Percentiles rank a stretch among this genome's conserved stretches.
Conservation (phyloP, 2,797 vertebrate species). For the Acanthurus leucopareius region DNA sequence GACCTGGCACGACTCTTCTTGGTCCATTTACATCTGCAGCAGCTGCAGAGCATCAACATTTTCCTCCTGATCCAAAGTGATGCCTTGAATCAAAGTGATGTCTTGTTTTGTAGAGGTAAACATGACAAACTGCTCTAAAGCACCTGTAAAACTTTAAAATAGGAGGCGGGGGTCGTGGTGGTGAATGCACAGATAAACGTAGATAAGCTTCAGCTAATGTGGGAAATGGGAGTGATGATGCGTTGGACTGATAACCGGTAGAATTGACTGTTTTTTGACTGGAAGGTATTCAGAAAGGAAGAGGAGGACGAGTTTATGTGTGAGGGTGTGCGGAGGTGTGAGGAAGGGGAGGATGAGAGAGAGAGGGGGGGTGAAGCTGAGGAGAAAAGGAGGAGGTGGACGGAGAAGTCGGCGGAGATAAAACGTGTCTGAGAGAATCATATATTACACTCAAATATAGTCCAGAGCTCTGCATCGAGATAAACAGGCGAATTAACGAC, state of each 20-base stretch:
- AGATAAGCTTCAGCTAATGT: slow-evolving; percentile 46
- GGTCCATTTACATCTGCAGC: slow-evolving; percentile 59
- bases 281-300: slow-evolving; percentile 60
- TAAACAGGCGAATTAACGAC: slow-evolving; percentile 75
- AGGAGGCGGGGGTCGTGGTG: not conserved
- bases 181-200: slow-evolving; percentile 32
- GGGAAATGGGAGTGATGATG: slow-evolving; percentile 57
- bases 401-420: slow-evolving; percentile 47
- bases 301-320: slow-evolving; percentile 19
- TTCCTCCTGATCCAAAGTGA: slow-evolving; percentile 39
- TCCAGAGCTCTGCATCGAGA: slow-evolving; percentile 67
- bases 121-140: slow-evolving; percentile 54
- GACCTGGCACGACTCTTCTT: slow-evolving; percentile 41
- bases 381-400: slow-evolving; percentile 40
- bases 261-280: slow-evolving; percentile 35
- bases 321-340: not conserved
- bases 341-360: not conserved
- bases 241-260: slow-evolving; percentile 53
- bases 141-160: slow-evolving; percentile 21
- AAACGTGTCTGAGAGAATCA: slow-evolving; percentile 55
- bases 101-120: slow-evolving; percentile 50
- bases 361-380: slow-evolving; percentile 6
- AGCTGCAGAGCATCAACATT: slow-evolving; percentile 69
- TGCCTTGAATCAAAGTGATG: slow-evolving; percentile 53
- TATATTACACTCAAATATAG: slow-evolving; percentile 63